Evolutionary conservation across 2,888 invertebrate genomes (phyloP), one percentile per base, ranked within the genome.

Genomic region (Mythimna ferrago): DNA sequence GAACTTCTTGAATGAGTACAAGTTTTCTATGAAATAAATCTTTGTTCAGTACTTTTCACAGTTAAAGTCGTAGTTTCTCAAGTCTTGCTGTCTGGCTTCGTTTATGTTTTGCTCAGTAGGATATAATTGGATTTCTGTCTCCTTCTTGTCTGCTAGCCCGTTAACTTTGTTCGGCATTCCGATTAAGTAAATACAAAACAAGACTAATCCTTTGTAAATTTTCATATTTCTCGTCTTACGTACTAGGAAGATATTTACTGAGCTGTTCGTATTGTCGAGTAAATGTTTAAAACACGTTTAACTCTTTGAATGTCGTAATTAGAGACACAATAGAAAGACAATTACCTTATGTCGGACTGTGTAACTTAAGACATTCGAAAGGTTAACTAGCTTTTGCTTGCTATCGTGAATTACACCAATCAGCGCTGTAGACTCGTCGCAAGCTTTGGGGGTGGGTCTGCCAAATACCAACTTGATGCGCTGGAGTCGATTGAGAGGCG

Each of bases 111-210:
- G 61, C 57, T 85, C 83, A 58, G 54, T 38, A 35, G 56, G 56
- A 76, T 64, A 14, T 85, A 85, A 83, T 83, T 76, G 68, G 62
- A 82, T 83, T 83, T 76, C 80, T 76, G 64, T 71, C 65, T 26
- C 66, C 71, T 57, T 56, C 60, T 68, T 62, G 64, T 71, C 66
- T 58, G 51, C 56, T 58, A 21, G 65, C 32, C 63, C 41, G 72
- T 65, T 73, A 64, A 81, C 71, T 77, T 66, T 19, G 63, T 71
- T 68, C 48, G 48, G n/a, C 48, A 19, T 41, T 19, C 58, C 67
- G 66, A 80, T 72, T 71, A 70, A 26, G 26, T 26, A 26, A 48
- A 72, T 65, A 68, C 76, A 61, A 77, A 80, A 82, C 58, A 44
- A 67, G 61, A 57, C 64, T 64, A 66, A 41, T 66, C 58, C 67